Percentiles rank a stretch among this genome's conserved stretches.
Conservation (phyloP, 2,888 invertebrate genomes). For the Agonopterix arenella region DNA sequence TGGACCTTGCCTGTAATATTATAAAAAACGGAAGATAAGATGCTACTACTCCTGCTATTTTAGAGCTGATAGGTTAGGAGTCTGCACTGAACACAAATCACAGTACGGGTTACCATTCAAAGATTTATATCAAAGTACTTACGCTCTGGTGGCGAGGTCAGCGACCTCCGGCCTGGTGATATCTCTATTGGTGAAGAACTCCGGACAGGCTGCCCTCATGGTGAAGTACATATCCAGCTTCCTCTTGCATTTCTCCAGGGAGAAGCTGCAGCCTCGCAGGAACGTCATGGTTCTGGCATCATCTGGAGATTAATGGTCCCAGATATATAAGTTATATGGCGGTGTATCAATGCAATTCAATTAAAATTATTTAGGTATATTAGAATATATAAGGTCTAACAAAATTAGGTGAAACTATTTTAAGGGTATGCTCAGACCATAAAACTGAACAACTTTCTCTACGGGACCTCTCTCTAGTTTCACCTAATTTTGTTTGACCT, state of each 20-base stretch:
- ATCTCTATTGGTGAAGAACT: constrained; percentile 86
- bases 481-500: no score
- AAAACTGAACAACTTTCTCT: no score
- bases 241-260: constrained; percentile 83
- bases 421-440: no score
- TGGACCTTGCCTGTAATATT: constrained; percentile 80
- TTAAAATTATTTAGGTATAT: background rate
- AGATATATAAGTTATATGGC: background rate
- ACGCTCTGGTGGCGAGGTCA: constrained; percentile 79
- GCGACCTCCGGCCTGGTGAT: constrained; percentile 79
- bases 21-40: background rate
- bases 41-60: no score
- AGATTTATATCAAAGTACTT: constrained; percentile 33
- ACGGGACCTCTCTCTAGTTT: no score
- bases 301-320: constrained; percentile 62
- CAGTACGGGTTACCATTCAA: no score
- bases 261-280: constrained; percentile 87
- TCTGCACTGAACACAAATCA: no score
- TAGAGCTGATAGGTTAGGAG: no score
- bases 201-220: constrained; percentile 87
- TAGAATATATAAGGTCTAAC: background rate
- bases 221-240: constrained; percentile 92
- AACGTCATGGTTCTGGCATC: constrained; percentile 83
- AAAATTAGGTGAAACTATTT: no score
- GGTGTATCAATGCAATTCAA: background rate